Evolutionary conservation across 2,797 vertebrate genomes (phyloP), one percentile per base, ranked within the genome.

Genomic region (Falco columbarius): DNA sequence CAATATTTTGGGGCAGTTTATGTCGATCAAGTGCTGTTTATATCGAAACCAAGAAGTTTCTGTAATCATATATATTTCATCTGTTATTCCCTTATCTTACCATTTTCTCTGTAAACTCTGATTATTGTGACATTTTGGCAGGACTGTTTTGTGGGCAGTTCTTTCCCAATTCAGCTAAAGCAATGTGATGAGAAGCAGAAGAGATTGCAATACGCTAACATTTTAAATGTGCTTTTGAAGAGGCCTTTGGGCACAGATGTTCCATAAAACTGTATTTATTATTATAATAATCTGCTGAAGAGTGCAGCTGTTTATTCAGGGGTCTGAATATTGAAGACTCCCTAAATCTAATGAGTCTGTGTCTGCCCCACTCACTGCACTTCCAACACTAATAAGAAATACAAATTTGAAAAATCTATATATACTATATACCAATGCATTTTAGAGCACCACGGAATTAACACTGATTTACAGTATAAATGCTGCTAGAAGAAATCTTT

Each of bases 201-300:
- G 75, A 89, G 54, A 91, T 19, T 89, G 86, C 84, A 96, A 89
- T 89, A 96, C 2, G 8, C 81, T 93, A 95, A 96, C 90, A 88
- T 91, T 92, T 95, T 14, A 94, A 86, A 91, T 74, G 66, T 62
- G 81, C 66, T 96, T 96, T 94, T 93, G 86, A 96, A 95, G 86
- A 87, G 84, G 94, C 93, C 95, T 96, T 94, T 93, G 93, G 93
- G 94, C 94, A 96, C 95, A 95, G 89, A 95, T 97, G 96, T 93
- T 97, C 63, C 86, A 93, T 92, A 95, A 96, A 96, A 95, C 90
- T 93, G 81, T 88, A 96, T 94, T 95, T 96, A 95, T 96, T 95
- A 95, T 96, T 92, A 95, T 66, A 95, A 96, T 92, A 95, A 95
- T 92, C 81, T 92, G 68, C 68, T 87, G 79, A 96, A 95, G 90